These are phyloP conservation scores for Marmota flaviventris DNA, from an alignment of 2,113 vertebrate species.

Conservation along the genomic window DNA sequence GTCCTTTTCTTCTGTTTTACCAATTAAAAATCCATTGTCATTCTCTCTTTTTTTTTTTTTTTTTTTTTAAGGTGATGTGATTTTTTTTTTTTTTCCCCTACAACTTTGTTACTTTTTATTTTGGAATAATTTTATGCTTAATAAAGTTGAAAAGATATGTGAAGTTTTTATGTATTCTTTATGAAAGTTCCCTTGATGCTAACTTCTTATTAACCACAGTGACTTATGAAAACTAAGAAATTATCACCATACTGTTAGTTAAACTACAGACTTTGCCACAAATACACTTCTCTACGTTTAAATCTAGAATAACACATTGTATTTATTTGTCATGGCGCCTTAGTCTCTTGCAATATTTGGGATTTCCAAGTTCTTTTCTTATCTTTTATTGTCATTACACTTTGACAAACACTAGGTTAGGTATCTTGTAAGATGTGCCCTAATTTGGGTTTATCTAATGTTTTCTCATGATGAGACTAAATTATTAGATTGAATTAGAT, in stretches of 20 bases:
- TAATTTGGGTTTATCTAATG: not conserved
- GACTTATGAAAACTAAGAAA: constrained; percentile 18
- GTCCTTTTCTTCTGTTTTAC: not conserved
- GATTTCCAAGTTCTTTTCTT: not conserved
- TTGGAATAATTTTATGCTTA: not conserved
- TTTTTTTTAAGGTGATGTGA: not conserved
- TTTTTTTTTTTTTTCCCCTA: constrained; percentile 1
- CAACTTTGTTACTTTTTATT: constrained; percentile 26
- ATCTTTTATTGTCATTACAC: not conserved
- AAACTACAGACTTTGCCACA: not conserved
- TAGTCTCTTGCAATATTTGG: not conserved
- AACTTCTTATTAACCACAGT: not conserved
- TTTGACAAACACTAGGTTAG: not conserved
- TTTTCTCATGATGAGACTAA: constrained; percentile 9
- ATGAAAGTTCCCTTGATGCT: not conserved
- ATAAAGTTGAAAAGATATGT: not conserved
- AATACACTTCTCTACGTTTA: not conserved
- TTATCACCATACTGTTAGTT: not conserved
- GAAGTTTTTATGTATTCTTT: not conserved
- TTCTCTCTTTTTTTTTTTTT: not conserved
- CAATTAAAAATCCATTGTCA: not conserved
- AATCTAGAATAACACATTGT: not conserved
- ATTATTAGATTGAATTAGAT: not conserved
- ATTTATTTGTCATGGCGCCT: not conserved
- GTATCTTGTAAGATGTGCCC: not conserved